Percentiles rank a stretch among this genome's conserved stretches.
Evolutionary conservation across 2,888 invertebrate genomes (phyloP).

Genomic region (Drosophila borealis): DNA sequence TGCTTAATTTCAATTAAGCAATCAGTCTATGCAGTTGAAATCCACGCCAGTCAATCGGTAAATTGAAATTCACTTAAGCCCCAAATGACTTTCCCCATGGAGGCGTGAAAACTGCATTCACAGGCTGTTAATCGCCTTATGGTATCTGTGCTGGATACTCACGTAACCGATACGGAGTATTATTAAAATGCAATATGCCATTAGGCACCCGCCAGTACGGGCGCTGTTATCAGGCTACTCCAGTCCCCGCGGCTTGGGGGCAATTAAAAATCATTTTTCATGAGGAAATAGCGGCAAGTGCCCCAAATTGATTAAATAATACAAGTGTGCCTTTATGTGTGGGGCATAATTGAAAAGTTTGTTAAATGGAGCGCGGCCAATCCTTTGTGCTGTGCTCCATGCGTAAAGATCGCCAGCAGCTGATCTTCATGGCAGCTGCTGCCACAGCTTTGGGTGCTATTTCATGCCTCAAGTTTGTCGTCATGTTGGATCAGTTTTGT

Average conservation of each 20-base stretch:
- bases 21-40: background rate
- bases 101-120: slow-evolving; percentile 43
- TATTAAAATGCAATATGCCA: slow-evolving; percentile 70
- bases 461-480: slow-evolving; percentile 46
- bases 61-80: slow-evolving; percentile 29
- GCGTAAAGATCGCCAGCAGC: slow-evolving; percentile 61
- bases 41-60: background rate
- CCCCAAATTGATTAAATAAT: slow-evolving; percentile 72
- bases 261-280: slow-evolving; percentile 77
- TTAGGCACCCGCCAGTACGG: slow-evolving; percentile 49
- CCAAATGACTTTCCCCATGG: slow-evolving; percentile 21
- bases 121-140: slow-evolving; percentile 46
- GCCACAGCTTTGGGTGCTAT: slow-evolving; percentile 38
- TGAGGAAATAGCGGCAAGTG: slow-evolving; percentile 60
- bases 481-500: slow-evolving; percentile 70
- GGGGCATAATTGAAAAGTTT: slow-evolving; percentile 59
- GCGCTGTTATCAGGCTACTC: slow-evolving; percentile 58
- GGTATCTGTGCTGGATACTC: slow-evolving; percentile 49
- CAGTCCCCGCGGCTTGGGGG: slow-evolving; percentile 29
- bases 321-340: slow-evolving; percentile 4
- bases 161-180: slow-evolving; percentile 62
- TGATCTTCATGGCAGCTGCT: slow-evolving; percentile 37
- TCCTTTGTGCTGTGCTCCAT: slow-evolving; percentile 48
- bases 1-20: slow-evolving; percentile 38
- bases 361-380: slow-evolving; percentile 25